phyloP scores from a whole-genome alignment of 2,113 vertebrate genomes.

The Macheiramphus alcinus region DNA sequence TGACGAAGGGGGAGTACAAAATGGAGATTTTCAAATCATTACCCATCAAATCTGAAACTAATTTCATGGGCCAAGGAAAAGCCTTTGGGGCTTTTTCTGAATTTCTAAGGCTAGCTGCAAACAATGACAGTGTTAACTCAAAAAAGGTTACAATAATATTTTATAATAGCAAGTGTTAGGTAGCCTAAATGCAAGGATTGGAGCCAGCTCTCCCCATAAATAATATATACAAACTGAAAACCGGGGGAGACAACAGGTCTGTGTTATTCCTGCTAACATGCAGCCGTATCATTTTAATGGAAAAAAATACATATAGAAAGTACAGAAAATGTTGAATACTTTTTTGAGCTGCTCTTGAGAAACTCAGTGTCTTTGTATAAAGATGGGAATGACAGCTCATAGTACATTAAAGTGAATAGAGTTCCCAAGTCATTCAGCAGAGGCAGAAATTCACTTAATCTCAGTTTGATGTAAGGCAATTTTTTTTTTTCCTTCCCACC shows the following conservation, averaged over 20 bases:
- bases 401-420: conserved; percentile 50
- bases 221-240: conserved; percentile 8
- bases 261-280: neutral
- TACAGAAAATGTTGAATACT: neutral
- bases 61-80: conserved; percentile 36
- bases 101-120: neutral
- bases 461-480: neutral
- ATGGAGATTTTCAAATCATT: conserved; percentile 12
- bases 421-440: conserved; percentile 33
- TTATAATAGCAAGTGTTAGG: neutral
- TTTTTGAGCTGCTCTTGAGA: conserved; percentile 29
- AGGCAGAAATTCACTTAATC: conserved; percentile 44
- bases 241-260: neutral
- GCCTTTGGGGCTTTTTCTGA: neutral
- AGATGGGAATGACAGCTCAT: conserved; percentile 47
- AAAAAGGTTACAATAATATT: conserved; percentile 24
- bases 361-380: conserved; percentile 19
- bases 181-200: neutral
- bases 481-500: neutral
- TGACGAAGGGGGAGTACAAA: neutral
- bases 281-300: neutral
- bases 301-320: neutral
- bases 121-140: neutral
- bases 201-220: neutral
- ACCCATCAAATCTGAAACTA: conserved; percentile 18